A percentile compares a stretch with the other conserved stretches of the same genome.
Evolutionary conservation across 64 coral and sea anemone species (phyloP).

Genomic region (Acropora tenuis): DNA sequence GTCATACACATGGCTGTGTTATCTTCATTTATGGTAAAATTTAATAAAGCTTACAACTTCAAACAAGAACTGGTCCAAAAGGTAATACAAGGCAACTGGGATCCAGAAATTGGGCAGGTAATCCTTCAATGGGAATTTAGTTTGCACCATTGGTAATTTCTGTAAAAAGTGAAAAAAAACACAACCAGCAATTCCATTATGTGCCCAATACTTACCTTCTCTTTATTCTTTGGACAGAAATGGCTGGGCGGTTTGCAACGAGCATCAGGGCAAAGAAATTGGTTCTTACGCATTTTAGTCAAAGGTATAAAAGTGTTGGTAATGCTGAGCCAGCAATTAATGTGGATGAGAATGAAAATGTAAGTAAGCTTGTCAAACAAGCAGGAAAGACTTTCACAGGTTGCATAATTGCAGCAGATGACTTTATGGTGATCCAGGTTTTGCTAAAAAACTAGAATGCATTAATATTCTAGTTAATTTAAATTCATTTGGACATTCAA

Average conservation of each 20-base stretch:
- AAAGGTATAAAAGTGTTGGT: conserved; percentile 79
- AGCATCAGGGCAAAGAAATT: conserved; percentile 77
- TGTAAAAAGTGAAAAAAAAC: too few species aligned
- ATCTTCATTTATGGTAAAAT: too few species aligned
- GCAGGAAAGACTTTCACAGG: conserved; percentile 52
- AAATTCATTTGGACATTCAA: too few species aligned
- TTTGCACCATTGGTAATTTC: too few species aligned
- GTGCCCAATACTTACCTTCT: background rate
- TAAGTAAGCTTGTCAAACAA: conserved; percentile 65
- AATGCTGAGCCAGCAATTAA: conserved; percentile 4
- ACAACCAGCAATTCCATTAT: too few species aligned
- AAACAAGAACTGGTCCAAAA: too few species aligned
- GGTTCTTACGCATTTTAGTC: conserved; percentile 93
- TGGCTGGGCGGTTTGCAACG: conserved; percentile 89
- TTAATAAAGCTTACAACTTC: too few species aligned
- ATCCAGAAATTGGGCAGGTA: too few species aligned
- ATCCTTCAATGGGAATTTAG: too few species aligned
- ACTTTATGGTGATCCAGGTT: conserved; percentile 66
- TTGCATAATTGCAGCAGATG: conserved; percentile 69
- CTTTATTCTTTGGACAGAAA: conserved; percentile 43
- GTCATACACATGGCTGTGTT: too few species aligned
- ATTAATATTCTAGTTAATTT: background rate
- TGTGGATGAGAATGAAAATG: background rate
- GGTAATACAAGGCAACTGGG: too few species aligned
- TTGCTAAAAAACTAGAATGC: background rate